A percentile compares a stretch with the other conserved stretches of the same genome.
Evolutionary conservation across 92 coral and sea anemone species (phyloP).

Genomic region (Epizoanthus stellaris): DNA sequence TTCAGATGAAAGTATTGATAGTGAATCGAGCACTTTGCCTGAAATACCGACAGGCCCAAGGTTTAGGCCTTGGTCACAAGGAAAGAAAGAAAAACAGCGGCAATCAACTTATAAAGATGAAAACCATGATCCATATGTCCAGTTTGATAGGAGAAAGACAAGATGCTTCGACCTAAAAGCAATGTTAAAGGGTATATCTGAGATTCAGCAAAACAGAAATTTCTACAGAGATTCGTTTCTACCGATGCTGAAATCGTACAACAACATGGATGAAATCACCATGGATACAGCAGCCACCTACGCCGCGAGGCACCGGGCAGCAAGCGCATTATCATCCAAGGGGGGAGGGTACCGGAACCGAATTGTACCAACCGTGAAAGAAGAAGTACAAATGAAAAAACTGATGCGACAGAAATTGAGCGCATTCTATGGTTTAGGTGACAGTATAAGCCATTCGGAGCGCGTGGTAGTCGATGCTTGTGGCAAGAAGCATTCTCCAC

Average conservation of each 20-base stretch:
- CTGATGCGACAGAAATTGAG: conserved; percentile 42
- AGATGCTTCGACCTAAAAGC: conserved; percentile 55
- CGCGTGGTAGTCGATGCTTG: conserved; percentile 57
- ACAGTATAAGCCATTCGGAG: conserved; percentile 42
- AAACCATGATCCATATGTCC: background rate
- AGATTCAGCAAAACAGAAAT: conserved; percentile 40
- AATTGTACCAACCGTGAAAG: conserved; percentile 43
- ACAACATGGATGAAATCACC: conserved; percentile 47
- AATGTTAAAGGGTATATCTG: conserved; percentile 45
- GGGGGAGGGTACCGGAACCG: conserved; percentile 59
- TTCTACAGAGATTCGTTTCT: conserved; percentile 36
- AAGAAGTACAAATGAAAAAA: conserved; percentile 53
- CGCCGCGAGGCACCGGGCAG: conserved; percentile 30
- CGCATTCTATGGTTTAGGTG: conserved; percentile 57
- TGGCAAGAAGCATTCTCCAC: conserved; percentile 34
- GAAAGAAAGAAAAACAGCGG: conserved; percentile 35
- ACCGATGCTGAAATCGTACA: conserved; percentile 40
- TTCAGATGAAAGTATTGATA: too few relatives aligned
- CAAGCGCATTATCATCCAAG: conserved; percentile 34
- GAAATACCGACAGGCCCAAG: conserved; percentile 38
- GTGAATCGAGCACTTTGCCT: background rate
- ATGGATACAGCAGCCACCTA: conserved; percentile 53
- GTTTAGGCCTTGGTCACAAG: conserved; percentile 56
- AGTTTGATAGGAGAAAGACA: conserved; percentile 50
- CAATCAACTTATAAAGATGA: background rate